Evolutionary conservation across 64 coral and sea anemone genomes (phyloP).

Genomic region (Astreopora myriophthalma): DNA sequence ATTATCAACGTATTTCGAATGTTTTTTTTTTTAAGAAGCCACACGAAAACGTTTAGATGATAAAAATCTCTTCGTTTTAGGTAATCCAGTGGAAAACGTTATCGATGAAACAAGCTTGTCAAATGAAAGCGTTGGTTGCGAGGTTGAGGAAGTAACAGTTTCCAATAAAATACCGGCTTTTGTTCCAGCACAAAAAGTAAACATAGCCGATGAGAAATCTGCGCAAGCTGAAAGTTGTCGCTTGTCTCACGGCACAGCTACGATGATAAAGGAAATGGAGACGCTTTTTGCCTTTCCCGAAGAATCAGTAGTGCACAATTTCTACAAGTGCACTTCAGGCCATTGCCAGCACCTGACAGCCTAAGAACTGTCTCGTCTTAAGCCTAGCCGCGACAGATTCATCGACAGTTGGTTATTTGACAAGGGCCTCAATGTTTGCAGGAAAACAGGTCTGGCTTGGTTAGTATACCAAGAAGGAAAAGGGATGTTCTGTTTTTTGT

Average conservation of each 20-base stretch:
- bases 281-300: slow-evolving; percentile 52
- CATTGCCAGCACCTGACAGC: slow-evolving; percentile 23
- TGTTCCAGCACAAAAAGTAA: background rate
- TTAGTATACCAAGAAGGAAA: slow-evolving; percentile 31
- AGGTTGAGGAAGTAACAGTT: background rate
- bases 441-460: slow-evolving; percentile 31
- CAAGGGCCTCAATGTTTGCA: slow-evolving; percentile 25
- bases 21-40: too few relatives aligned
- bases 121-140: background rate
- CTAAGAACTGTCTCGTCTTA: slow-evolving; percentile 17
- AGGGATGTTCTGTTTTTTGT: slow-evolving; percentile 23
- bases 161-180: background rate
- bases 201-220: background rate
- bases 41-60: background rate
- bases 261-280: slow-evolving; percentile 22
- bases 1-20: too few relatives aligned
- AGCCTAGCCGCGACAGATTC: slow-evolving; percentile 31
- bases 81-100: too few relatives aligned
- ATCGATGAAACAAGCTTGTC: background rate
- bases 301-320: slow-evolving; percentile 21
- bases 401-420: slow-evolving; percentile 44
- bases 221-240: background rate
- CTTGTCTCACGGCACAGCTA: background rate
- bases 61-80: too few relatives aligned
- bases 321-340: slow-evolving; percentile 38